Percentiles rank a stretch among this genome's conserved stretches.
Conservation (phyloP, 2,797 vertebrate genomes). For the Sarcophilus harrisii region DNA sequence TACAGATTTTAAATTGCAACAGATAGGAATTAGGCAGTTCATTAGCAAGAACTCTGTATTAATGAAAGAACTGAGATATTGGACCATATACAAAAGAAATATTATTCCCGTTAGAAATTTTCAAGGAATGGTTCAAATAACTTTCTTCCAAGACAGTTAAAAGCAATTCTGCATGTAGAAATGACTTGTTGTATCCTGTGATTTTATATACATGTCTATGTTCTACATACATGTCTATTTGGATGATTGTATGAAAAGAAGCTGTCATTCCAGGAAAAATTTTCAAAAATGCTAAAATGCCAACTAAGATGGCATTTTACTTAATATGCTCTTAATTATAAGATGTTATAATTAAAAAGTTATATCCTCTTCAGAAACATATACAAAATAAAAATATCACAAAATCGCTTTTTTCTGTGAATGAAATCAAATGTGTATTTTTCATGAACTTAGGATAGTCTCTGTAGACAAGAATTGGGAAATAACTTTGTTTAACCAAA, state of each 20-base stretch:
- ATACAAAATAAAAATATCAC: constrained; percentile 55
- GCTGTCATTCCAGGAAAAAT: constrained; percentile 48
- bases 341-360: constrained; percentile 28
- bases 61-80: constrained; percentile 4
- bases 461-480: constrained; percentile 12
- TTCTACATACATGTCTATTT: constrained; percentile 27
- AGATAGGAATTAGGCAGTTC: constrained; percentile 19
- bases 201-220: constrained; percentile 10
- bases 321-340: constrained; percentile 37
- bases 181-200: constrained; percentile 2
- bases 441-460: constrained; percentile 40
- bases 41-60: not conserved
- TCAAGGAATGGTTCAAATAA: not conserved
- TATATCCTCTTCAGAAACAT: constrained; percentile 39
- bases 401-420: constrained; percentile 23
- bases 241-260: not conserved
- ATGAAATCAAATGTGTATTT: constrained; percentile 43
- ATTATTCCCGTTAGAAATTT: constrained; percentile 20
- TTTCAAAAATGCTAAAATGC: constrained; percentile 30
- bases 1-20: constrained; percentile 22
- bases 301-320: constrained; percentile 45
- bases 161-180: not conserved
- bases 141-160: constrained; percentile 41
- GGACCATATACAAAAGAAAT: constrained; percentile 8
- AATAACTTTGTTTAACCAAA: constrained; percentile 45